phyloP scores from a whole-genome alignment of 2,888 invertebrate genomes.

The Neuroscelio doddi region DNA sequence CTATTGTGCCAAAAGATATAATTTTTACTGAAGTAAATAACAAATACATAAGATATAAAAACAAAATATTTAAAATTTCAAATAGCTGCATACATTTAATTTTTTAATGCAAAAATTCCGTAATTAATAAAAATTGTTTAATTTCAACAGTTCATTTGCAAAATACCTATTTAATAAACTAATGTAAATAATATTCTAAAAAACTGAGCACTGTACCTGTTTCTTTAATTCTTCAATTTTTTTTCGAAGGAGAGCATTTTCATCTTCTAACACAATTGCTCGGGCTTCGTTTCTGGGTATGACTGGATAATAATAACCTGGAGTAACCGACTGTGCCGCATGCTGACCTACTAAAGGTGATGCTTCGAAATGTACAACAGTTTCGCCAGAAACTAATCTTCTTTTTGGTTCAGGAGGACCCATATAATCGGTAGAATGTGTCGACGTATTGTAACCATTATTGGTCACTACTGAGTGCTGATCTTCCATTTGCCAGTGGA shows the following conservation, averaged over 20 bases:
- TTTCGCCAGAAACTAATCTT: slow-evolving; percentile 65
- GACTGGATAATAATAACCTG: slow-evolving; percentile 68
- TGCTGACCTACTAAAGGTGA: slow-evolving; percentile 67
- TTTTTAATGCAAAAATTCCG: too few species aligned
- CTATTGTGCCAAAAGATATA: too few species aligned
- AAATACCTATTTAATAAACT: too few species aligned
- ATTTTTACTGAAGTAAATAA: too few species aligned
- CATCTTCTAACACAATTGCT: slow-evolving; percentile 77
- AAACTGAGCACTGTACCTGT: slow-evolving; percentile 71
- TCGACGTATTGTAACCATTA: slow-evolving; percentile 60
- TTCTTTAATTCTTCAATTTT: slow-evolving; percentile 82
- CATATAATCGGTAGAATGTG: slow-evolving; percentile 65
- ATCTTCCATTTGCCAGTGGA: slow-evolving; percentile 67
- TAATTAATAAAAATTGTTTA: slow-evolving; percentile 1
- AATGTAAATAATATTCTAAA: too few species aligned
- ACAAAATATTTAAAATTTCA: too few species aligned
- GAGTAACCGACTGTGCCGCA: slow-evolving; percentile 61
- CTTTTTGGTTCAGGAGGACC: slow-evolving; percentile 68
- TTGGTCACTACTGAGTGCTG: slow-evolving; percentile 60
- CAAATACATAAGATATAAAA: too few species aligned
- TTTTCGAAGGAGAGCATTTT: slow-evolving; percentile 79
- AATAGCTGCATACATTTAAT: too few species aligned
- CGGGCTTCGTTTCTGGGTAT: slow-evolving; percentile 70
- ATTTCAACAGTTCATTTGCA: too few species aligned
- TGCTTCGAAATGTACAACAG: slow-evolving; percentile 66